Evolutionary conservation across 92 coral and sea anemone species (phyloP), one percentile per base, ranked within the genome.

Genomic region (Phymanthus crucifer): DNA sequence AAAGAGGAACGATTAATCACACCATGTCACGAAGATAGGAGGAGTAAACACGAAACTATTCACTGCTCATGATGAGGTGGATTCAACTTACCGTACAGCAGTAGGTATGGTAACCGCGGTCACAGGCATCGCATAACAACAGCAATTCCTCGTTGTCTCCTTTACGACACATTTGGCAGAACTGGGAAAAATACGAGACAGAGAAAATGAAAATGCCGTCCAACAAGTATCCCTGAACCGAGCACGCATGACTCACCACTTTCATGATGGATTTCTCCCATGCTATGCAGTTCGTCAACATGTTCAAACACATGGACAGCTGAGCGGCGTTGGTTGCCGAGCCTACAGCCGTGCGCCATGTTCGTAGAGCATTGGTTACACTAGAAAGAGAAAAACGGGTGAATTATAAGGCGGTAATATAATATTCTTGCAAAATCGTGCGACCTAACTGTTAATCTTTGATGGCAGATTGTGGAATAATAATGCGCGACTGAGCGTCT

Each of bases 211-310:
- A 23, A 61, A 61, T 57, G 43, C 43, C 43, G 43, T 6, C 43
- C 43, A 6, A 4, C 43, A 38, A 38, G 10, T 71, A 23, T 2
- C 18, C 75, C 77, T 43, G 43, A 14, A 72, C 14, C 32, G 5
- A 37, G 24, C 9, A 54, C 33, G 1, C 34, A 26, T 31, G 69
- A 83, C 97, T 85, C 78, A 95, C 98, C 84, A 95, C 98, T 93
- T 95, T 95, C 98, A 95, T 95, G 85, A 95, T 95, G 58, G 98
- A 95, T 47, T 95, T 95, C 29, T 93, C 98, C 98, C 98, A 95
- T 0, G 98, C 98, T 64, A 95, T 93, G 67, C 95, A 95, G 81
- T 83, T 91, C 46, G 79, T 77, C 83, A 95, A 72, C 85, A 89
- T 77, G 38, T 85, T 75, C 90, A 95, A 45, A 66, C 98, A 95